These are phyloP conservation scores for Cassiopea xamachana DNA, from an alignment of 30 jellyfish, hydroid and myxozoan species.

Conservation along the genomic window DNA sequence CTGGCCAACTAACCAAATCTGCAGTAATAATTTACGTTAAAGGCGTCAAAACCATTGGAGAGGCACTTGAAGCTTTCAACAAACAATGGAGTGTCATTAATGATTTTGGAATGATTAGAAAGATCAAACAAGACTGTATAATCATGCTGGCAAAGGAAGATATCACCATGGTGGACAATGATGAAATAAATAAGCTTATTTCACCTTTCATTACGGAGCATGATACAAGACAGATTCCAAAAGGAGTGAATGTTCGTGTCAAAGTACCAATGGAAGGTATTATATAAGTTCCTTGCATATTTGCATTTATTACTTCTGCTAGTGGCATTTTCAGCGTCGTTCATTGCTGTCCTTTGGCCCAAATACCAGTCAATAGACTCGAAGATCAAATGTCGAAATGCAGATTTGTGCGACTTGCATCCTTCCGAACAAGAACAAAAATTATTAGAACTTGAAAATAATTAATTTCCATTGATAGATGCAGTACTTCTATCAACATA, in stretches of 20 bases:
- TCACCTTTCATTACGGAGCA: slow-evolving; percentile 24
- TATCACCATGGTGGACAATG: slow-evolving; percentile 57
- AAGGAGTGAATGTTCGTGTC: slow-evolving; percentile 63
- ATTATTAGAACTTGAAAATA: too few relatives aligned
- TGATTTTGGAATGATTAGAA: slow-evolving; percentile 68
- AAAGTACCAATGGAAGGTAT: slow-evolving; percentile 73
- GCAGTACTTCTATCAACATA: too few relatives aligned
- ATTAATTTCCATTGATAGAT: too few relatives aligned
- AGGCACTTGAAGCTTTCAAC: slow-evolving; percentile 51
- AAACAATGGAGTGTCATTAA: slow-evolving; percentile 46
- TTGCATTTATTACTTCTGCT: not conserved
- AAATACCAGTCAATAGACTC: not conserved
- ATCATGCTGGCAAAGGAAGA: slow-evolving; percentile 68
- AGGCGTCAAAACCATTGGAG: slow-evolving; percentile 45
- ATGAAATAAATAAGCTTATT: slow-evolving; percentile 23
- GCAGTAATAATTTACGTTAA: slow-evolving; percentile 45
- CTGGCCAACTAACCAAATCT: slow-evolving; percentile 47
- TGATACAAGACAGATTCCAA: slow-evolving; percentile 66
- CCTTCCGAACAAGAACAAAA: too few relatives aligned
- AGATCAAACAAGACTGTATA: slow-evolving; percentile 54
- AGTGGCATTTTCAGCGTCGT: not conserved
- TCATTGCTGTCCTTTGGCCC: not conserved
- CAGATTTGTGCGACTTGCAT: too few relatives aligned
- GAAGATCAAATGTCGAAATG: too few relatives aligned
- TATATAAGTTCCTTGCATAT: not conserved